A percentile compares a stretch with the other conserved stretches of the same genome.
phyloP scores from a whole-genome alignment of 2,113 vertebrate species.

The Cranoglanis bouderius region DNA sequence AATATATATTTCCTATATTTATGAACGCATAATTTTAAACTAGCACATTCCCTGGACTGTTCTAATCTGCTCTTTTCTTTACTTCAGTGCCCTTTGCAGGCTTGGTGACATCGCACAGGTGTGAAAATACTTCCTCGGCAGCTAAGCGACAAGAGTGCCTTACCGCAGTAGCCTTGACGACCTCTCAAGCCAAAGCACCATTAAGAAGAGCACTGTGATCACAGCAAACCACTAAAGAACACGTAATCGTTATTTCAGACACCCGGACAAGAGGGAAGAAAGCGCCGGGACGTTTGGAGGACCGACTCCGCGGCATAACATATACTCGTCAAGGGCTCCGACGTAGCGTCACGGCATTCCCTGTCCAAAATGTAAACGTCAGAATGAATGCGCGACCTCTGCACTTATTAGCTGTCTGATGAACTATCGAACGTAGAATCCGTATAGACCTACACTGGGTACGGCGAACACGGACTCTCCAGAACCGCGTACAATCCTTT shows the following conservation, averaged over 20 bases:
- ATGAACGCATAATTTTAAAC: not conserved
- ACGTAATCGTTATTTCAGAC: not conserved
- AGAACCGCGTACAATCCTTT: not conserved
- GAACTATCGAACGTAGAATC: not conserved
- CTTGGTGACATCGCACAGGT: constrained; percentile 51
- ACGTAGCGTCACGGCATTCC: not conserved
- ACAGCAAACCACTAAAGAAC: constrained; percentile 16
- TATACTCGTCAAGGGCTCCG: not conserved
- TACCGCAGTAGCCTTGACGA: constrained; percentile 44
- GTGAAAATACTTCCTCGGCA: constrained; percentile 43
- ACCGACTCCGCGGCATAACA: not conserved
- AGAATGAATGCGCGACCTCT: not conserved
- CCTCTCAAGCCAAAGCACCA: constrained; percentile 30
- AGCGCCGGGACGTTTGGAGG: not conserved
- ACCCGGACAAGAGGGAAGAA: not conserved
- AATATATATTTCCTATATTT: not conserved
- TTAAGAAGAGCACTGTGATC: constrained; percentile 11
- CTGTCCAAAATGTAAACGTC: not conserved
- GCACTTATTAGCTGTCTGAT: not conserved
- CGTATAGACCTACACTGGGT: not conserved
- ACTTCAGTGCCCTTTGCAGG: constrained; percentile 58
- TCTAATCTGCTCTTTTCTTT: constrained; percentile 20
- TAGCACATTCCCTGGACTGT: not conserved
- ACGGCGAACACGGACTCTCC: not conserved
- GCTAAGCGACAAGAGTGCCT: constrained; percentile 47